These are phyloP conservation scores for Heteropelma amictum DNA, from an alignment of 2,888 invertebrate species.

Conservation along the genomic window DNA sequence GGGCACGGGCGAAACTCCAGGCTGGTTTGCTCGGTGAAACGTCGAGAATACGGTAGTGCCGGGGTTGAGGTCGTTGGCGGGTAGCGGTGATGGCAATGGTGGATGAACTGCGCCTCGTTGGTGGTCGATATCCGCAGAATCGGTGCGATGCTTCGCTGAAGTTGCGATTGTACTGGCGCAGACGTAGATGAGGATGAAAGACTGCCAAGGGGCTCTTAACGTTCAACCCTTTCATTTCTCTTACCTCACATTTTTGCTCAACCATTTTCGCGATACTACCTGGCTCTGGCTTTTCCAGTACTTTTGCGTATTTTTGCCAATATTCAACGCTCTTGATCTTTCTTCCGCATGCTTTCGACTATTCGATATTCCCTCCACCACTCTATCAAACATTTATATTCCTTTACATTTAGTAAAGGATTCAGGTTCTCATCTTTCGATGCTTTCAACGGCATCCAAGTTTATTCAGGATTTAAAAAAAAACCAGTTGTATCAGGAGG, in stretches of 20 bases:
- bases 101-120: constrained; percentile 47
- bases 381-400: too few relatives aligned
- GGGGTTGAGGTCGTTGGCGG: constrained; percentile 15
- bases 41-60: constrained; percentile 18
- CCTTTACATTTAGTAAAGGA: background rate
- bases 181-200: constrained; percentile 5
- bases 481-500: too few relatives aligned
- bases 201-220: constrained; percentile 14
- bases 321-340: constrained; percentile 20
- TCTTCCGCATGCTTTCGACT: background rate
- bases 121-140: constrained; percentile 65
- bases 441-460: background rate
- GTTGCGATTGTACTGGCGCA: constrained; percentile 55
- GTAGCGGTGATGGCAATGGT: constrained; percentile 25
- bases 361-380: background rate
- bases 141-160: constrained; percentile 58
- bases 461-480: constrained; percentile 13
- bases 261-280: background rate
- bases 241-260: background rate
- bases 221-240: constrained; percentile 38
- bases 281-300: background rate
- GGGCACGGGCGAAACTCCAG: constrained; percentile 62
- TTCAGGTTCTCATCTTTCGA: background rate
- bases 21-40: constrained; percentile 24
- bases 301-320: background rate